Evolutionary conservation across 2,888 invertebrate species (phyloP), one percentile per base, ranked within the genome.

Genomic region (Leptothorax acervorum): DNA sequence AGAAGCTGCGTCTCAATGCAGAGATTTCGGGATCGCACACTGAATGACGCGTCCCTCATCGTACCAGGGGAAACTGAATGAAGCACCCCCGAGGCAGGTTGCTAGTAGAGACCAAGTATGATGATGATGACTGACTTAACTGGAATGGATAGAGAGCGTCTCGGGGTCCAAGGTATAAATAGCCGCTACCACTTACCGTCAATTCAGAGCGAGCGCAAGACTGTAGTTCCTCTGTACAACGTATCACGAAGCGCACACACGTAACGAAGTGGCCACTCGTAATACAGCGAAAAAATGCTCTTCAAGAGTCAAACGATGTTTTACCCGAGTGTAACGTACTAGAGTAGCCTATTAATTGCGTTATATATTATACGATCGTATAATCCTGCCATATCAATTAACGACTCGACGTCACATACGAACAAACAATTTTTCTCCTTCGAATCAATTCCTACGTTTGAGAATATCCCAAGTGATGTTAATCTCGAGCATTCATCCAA

Each of bases 41-140:
- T 88, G 88, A 87, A 88, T 88, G 87, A 83, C 74, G 71, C 62
- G 65, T 85, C 51, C 15, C 42, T 71, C 75, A 23, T 87, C 66
- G 71, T 60, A 39, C 45, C 3, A 23, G 60, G 85, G 35, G 57
- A 65, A 86, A 35, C 35, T 86, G 90, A 89, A 89, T 86, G 88
- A 86, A 83, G 51, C 81, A 73, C 65, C 82, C 82, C 82, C 79
- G 60, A 87, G 88, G 86, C 89, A 86, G 85, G 88, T 88, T 87
- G 74, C 87, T 85, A 83, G 86, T 81, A 81, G 78, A 85, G 86
- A 88, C 85, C 62, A 74, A 78, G 42, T 85, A 88, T 51, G 89
- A 92, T 83, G 88, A 91, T 89, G 88, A 91, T 89, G 90, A 90
- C 92, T 91, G 90, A 90, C 87, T 92, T 89, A 90, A 91, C 90